Evolutionary conservation across 2,113 vertebrate genomes (phyloP), one percentile per base, ranked within the genome.

Genomic region (Riparia riparia): DNA sequence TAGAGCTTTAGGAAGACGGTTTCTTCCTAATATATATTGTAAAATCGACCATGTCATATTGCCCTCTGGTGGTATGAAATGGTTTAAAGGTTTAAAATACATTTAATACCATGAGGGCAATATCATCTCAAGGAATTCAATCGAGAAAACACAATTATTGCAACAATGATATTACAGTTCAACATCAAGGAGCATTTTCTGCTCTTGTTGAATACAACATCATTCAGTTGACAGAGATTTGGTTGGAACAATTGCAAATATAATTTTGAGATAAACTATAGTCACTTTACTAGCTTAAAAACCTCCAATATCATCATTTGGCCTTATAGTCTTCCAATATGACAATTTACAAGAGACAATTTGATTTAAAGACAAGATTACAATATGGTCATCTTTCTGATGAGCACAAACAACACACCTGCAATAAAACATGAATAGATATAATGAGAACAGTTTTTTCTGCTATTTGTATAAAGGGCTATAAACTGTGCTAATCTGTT

Each of bases 31-130:
- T 1, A 11, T 9, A 49, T 32, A 5, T 60, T 39, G 64, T 18
- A 56, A 86, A 95, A 49, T 90, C 34, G 17, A 14, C 51, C 86
- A 81, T 92, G 66, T 44, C 72, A 31, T 45, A 81, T 81, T 95
- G 97, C 97, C 97, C 97, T 97, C 98, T 98, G 81, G 97, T 95
- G 98, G 98, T 82, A 6, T 12, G 65, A 78, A 14, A 26, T 91
- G 37, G 68, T 64, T 37, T 37, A 37, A 37, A 37, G 89, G 10
- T 54, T 92, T 78, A 58, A 90, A 89, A 63, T 42, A 16, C 7
- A 17, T 73, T 32, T 34, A 31, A 16, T 8, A 28, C 7, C 0
- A 0, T 6, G 26, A 51, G 47, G 70, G 87, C 96, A 92, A 63
- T 7, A 7, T 11, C 82, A 18, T 20, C 26, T 81, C 45, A 18